Evolutionary conservation across 2,888 invertebrate species (phyloP).

Genomic region (Platycnemis pennipes): DNA sequence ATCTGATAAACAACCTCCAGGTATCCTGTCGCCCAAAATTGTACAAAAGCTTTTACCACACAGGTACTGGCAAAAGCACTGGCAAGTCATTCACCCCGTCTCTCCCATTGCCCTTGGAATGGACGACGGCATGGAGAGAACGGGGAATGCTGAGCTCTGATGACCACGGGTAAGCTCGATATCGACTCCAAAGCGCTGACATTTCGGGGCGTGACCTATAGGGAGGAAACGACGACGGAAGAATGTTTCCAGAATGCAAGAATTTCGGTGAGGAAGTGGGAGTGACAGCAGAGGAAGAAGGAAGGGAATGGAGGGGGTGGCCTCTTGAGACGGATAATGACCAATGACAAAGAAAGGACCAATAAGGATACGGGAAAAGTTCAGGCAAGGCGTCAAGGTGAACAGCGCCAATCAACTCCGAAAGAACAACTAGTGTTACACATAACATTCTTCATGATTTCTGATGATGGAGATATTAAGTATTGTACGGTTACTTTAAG

Average conservation of each 20-base stretch:
- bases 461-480: too few relatives aligned
- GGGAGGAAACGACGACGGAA: not conserved
- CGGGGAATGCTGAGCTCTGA: not conserved
- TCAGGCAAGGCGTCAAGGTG: not conserved
- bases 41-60: not conserved
- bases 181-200: not conserved
- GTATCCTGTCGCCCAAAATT: not conserved
- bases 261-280: not conserved
- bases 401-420: not conserved
- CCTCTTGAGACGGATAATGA: not conserved
- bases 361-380: not conserved
- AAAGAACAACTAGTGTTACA: too few relatives aligned
- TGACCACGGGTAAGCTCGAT: conserved; percentile 4
- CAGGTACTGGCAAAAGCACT: not conserved
- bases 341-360: not conserved
- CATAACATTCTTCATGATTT: too few relatives aligned
- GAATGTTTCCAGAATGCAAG: not conserved
- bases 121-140: not conserved
- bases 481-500: too few relatives aligned
- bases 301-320: not conserved
- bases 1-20: conserved; percentile 8
- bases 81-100: not conserved
- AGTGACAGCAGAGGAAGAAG: not conserved
- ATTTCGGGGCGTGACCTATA: conserved; percentile 5
- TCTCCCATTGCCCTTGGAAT: not conserved